Percentiles rank a stretch among this genome's conserved stretches.
Evolutionary conservation across 2,888 invertebrate genomes (phyloP).

Genomic region (Molanna angustata): DNA sequence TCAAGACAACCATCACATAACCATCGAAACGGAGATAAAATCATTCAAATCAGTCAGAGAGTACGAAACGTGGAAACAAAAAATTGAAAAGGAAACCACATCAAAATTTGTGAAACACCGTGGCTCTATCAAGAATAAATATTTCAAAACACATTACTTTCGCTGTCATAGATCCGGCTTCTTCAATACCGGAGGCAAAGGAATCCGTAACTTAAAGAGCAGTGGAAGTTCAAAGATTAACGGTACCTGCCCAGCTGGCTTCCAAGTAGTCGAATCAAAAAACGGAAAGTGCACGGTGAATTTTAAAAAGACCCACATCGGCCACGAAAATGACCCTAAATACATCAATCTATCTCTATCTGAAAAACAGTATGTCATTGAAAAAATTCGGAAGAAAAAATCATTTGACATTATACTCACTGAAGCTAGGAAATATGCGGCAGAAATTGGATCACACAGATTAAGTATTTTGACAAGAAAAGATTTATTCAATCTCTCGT

Average conservation of each 20-base stretch:
- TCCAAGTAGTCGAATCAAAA: conserved; percentile 6
- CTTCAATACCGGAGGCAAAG: conserved; percentile 11
- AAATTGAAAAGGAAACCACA: conserved; percentile 5
- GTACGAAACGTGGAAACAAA: conserved; percentile 6
- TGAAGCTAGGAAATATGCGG: conserved; percentile 1
- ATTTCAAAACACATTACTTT: conserved; percentile 6
- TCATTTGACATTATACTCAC: conserved; percentile 1
- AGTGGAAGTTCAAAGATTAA: conserved; percentile 15
- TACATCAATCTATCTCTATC: conserved; percentile 4
- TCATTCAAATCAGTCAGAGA: conserved; percentile 7
- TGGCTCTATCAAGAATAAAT: conserved; percentile 9
- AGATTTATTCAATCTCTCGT: conserved; percentile 13
- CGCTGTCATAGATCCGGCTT: conserved; percentile 12
- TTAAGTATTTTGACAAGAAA: conserved; percentile 13
- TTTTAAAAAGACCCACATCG: conserved; percentile 13
- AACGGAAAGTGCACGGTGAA: conserved; percentile 12
- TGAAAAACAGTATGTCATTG: conserved; percentile 5
- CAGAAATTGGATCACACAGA: conserved; percentile 1
- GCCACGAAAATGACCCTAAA: conserved; percentile 5
- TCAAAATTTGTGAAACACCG: conserved; percentile 11
- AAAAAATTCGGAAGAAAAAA: conserved; percentile 3
- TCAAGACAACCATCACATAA: neutral
- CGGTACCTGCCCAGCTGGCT: conserved; percentile 13
- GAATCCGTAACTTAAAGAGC: conserved; percentile 12
- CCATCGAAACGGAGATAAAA: conserved; percentile 9